phyloP scores from a whole-genome alignment of 2,888 invertebrate species.

The Drosophila recens region DNA sequence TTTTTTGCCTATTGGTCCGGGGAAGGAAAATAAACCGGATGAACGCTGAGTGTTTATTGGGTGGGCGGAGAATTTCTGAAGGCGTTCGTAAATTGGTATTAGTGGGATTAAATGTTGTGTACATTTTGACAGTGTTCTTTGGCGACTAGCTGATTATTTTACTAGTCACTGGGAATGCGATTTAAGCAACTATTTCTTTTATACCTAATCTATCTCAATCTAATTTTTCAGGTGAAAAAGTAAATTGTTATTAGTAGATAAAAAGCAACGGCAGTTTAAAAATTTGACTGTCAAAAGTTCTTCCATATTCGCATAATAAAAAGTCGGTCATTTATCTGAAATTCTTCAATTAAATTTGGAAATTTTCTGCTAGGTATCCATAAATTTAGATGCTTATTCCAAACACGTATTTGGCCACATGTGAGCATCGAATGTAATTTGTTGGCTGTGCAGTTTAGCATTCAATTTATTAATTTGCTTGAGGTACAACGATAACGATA shows the following conservation, averaged over 20 bases:
- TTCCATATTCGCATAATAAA: background rate
- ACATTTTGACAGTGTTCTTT: slow-evolving; percentile 27
- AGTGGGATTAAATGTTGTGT: slow-evolving; percentile 45
- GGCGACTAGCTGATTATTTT: slow-evolving; percentile 14
- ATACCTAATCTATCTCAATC: too few species aligned
- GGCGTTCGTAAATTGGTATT: slow-evolving; percentile 60
- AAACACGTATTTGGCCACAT: slow-evolving; percentile 33
- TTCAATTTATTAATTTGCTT: slow-evolving; percentile 69
- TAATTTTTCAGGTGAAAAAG: too few species aligned
- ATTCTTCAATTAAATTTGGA: slow-evolving; percentile 5
- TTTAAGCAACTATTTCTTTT: too few species aligned
- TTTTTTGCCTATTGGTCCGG: slow-evolving; percentile 41
- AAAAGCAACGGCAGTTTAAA: too few species aligned
- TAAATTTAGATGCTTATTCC: slow-evolving; percentile 30
- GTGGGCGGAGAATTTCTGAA: slow-evolving; percentile 35
- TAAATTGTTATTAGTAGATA: too few species aligned
- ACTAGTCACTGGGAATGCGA: slow-evolving; percentile 1
- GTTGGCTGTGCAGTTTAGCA: slow-evolving; percentile 36
- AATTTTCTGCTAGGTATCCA: background rate
- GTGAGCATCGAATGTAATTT: slow-evolving; percentile 49
- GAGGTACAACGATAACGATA: slow-evolving; percentile 12
- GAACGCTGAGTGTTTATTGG: slow-evolving; percentile 31
- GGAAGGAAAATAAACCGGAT: slow-evolving; percentile 29
- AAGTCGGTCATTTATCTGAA: background rate
- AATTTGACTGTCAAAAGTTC: background rate